A percentile compares a stretch with the other conserved stretches of the same genome.
These are phyloP conservation scores for Takifugu flavidus DNA, from an alignment of 2,113 vertebrate species.

Conservation along the genomic window DNA sequence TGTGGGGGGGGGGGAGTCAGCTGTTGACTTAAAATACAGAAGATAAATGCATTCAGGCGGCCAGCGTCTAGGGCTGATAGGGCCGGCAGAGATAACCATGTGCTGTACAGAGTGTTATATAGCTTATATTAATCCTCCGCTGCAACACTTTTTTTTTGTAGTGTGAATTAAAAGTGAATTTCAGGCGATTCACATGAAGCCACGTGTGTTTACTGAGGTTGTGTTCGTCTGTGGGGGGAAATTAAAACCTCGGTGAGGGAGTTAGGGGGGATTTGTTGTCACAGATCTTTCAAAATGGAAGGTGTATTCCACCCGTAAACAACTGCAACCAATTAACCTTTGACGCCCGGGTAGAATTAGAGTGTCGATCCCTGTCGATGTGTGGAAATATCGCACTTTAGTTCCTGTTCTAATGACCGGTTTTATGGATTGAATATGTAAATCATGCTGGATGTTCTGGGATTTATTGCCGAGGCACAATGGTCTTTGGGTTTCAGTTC, in stretches of 20 bases:
- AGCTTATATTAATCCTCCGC: conserved; percentile 21
- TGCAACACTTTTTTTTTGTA: background rate
- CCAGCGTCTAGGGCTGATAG: conserved; percentile 11
- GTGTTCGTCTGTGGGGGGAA: conserved; percentile 7
- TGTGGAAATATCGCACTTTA: conserved; percentile 47
- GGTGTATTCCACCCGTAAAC: conserved; percentile 52
- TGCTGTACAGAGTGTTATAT: background rate
- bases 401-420: conserved; percentile 37
- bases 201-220: conserved; percentile 12
- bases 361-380: conserved; percentile 50
- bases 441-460: conserved; percentile 33
- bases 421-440: conserved; percentile 39
- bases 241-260: conserved; percentile 25
- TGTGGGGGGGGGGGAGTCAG: background rate
- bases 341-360: conserved; percentile 42
- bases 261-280: conserved; percentile 19
- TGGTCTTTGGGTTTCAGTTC: conserved; percentile 23
- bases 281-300: conserved; percentile 36
- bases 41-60: conserved; percentile 24
- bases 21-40: conserved; percentile 13
- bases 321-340: conserved; percentile 60
- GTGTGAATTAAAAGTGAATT: background rate
- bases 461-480: conserved; percentile 27
- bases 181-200: background rate
- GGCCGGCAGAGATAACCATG: conserved; percentile 21